Evolutionary conservation across 1,140 invertebrate species (phyloP).

Genomic region (Himalopsyche phryganea): DNA sequence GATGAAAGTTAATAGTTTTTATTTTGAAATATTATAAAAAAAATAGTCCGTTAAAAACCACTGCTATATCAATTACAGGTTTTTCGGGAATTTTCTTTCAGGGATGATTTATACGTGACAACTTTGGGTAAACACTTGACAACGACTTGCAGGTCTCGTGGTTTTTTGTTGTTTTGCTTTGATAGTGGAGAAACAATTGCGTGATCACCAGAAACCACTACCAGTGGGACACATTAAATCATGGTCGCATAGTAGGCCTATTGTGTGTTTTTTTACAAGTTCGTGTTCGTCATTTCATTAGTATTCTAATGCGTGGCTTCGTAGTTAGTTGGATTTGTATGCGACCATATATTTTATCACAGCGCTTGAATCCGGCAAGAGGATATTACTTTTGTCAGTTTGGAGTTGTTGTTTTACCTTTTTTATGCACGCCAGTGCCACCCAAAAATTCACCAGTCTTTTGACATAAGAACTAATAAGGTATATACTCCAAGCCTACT

Average conservation of each 20-base stretch:
- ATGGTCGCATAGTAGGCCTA: constrained; percentile 13
- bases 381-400: background rate
- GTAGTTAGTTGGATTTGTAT: constrained; percentile 25
- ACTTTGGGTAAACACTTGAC: no score
- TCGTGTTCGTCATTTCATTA: constrained; percentile 29
- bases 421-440: no score
- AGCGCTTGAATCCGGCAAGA: constrained; percentile 22
- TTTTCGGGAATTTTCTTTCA: background rate
- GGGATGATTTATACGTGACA: no score
- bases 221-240: constrained; percentile 27
- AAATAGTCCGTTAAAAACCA: no score
- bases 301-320: constrained; percentile 28
- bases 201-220: constrained; percentile 5
- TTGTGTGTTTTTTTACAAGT: constrained; percentile 27
- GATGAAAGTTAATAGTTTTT: no score
- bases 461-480: no score
- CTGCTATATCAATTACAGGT: constrained; percentile 14
- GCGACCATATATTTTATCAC: constrained; percentile 24
- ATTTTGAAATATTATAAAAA: no score
- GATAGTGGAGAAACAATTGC: constrained; percentile 18
- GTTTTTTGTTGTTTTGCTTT: constrained; percentile 1
- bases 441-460: no score
- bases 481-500: no score
- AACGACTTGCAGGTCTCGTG: constrained; percentile 6
- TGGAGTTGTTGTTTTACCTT: no score